phyloP scores from a whole-genome alignment of 2,888 invertebrate genomes.

The Pedicia rivosa region DNA sequence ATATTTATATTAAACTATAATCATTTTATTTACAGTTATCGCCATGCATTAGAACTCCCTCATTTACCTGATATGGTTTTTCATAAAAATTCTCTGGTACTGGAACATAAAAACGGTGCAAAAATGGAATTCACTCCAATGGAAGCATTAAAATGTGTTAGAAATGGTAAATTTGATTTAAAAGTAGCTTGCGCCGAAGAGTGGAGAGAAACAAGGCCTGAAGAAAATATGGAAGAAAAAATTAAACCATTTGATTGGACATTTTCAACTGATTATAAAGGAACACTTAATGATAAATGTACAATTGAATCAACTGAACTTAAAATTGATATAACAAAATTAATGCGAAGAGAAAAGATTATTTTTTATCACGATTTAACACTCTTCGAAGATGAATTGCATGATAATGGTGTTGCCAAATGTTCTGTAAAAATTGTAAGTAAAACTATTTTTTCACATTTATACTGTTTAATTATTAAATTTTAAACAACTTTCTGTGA shows the following conservation, averaged over 20 bases:
- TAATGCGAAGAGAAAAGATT: slow-evolving; percentile 82
- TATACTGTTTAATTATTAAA: not conserved
- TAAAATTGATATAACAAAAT: slow-evolving; percentile 68
- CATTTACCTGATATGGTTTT: slow-evolving; percentile 98
- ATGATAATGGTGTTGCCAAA: slow-evolving; percentile 91
- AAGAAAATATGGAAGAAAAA: slow-evolving; percentile 47
- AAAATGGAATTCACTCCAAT: slow-evolving; percentile 72
- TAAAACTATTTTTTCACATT: too few relatives aligned
- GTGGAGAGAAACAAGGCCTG: slow-evolving; percentile 77
- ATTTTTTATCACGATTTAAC: slow-evolving; percentile 86
- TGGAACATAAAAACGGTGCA: slow-evolving; percentile 54
- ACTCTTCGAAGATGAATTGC: slow-evolving; percentile 94
- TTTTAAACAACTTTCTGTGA: too few relatives aligned
- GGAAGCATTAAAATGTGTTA: slow-evolving; percentile 74
- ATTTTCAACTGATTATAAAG: slow-evolving; percentile 82
- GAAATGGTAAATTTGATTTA: slow-evolving; percentile 51
- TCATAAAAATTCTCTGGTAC: slow-evolving; percentile 65
- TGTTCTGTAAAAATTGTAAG: slow-evolving; percentile 86
- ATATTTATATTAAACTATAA: not conserved
- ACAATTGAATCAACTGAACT: slow-evolving; percentile 47
- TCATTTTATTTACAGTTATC: slow-evolving; percentile 41
- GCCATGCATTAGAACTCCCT: slow-evolving; percentile 57
- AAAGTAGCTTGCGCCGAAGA: slow-evolving; percentile 81
- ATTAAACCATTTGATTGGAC: slow-evolving; percentile 96
- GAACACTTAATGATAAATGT: slow-evolving; percentile 49